Base-by-base conservation (phyloP, 1,140 invertebrate genomes). In the Drosophila watanabei region DNA sequence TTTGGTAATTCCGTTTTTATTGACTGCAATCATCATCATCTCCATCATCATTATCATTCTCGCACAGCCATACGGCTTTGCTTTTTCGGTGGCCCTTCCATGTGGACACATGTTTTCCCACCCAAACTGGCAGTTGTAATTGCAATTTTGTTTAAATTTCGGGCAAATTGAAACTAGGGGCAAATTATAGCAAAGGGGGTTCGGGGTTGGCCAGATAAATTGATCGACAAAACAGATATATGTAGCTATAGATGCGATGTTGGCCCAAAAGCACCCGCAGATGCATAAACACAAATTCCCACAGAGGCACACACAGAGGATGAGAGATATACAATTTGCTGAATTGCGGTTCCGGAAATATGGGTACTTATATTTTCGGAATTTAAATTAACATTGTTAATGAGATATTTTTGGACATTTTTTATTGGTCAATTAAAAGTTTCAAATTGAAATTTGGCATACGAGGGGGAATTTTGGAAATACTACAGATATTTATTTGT, bases 1-100 rank as follows among this genome's bases (percentile, higher is more conserved):
- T 46, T 11, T 49, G 48, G 69, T 86, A 83, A 88, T 88, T 77
- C 64, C 65, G 56, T 57, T 87, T 88, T 87, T 80, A 87, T 87
- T 87, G 68, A 88, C 73, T 83, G 59, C 64, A 89, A 89, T 89
- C 78, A 89, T 78, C 78, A 89, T 78, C 80, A 69, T 76, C 54
- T 65, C 35, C 68, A 54, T 69, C 43, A 49, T 69, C 58, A 64
- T 71, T 56, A 39, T 58, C 56, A 32, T 35, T 32, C 56, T 68
- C 24, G 20, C 33, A 56, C 30, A 35, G 48, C n/a, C 48, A 24
- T 30, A 56, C 14, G 52, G 68, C 39, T 56, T 57, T 71, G 49
- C 64, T 48, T 57, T 69, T 39, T 46, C 49, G 64, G 49, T 56
- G 39, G 63, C 68, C 46, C 35, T 56, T 39, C 49, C 68, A 41